Evolutionary conservation across 2,888 invertebrate genomes (phyloP).

Genomic region (Andrena camellia): DNA sequence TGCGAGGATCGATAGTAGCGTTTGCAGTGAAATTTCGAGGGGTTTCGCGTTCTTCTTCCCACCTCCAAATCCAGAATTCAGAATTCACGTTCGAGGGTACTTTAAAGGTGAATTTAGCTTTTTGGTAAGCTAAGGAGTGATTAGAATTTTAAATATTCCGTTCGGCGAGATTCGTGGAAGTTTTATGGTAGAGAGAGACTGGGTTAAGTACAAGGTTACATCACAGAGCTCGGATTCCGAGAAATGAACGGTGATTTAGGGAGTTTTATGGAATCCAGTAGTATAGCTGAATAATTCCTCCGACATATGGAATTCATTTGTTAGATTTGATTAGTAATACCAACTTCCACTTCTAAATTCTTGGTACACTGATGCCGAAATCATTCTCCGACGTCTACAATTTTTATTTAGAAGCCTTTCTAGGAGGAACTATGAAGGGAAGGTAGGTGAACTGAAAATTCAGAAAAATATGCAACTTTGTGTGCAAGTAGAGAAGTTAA

Average conservation of each 20-base stretch:
- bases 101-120: not conserved
- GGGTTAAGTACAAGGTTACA: not conserved
- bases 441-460: too few relatives aligned
- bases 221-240: not conserved
- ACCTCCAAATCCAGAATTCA: not conserved
- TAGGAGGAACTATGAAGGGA: too few relatives aligned
- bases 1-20: too few relatives aligned
- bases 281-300: too few relatives aligned
- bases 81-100: not conserved
- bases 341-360: too few relatives aligned
- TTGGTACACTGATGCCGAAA: too few relatives aligned
- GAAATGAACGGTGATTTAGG: not conserved
- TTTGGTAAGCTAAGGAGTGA: not conserved
- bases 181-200: not conserved
- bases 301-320: too few relatives aligned
- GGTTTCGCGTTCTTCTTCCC: not conserved
- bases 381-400: too few relatives aligned
- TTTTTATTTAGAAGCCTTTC: too few relatives aligned
- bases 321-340: too few relatives aligned
- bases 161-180: not conserved
- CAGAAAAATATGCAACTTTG: too few relatives aligned
- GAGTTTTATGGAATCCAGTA: not conserved
- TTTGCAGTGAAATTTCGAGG: not conserved
- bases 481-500: too few relatives aligned
- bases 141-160: not conserved